phyloP scores from a whole-genome alignment of 2,113 vertebrate genomes.

The Synchiropus splendidus region DNA sequence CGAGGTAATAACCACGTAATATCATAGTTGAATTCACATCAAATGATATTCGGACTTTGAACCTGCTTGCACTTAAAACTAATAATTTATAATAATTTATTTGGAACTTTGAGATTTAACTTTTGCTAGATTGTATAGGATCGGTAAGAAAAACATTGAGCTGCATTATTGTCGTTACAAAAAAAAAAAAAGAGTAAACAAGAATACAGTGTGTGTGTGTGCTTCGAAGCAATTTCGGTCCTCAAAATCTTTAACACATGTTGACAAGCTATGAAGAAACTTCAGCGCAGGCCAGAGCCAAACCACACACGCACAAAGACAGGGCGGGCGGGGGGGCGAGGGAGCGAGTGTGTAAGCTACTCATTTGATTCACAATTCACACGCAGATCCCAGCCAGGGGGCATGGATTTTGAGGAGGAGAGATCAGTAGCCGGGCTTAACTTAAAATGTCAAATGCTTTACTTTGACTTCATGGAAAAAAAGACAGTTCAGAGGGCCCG shows the following conservation, averaged over 20 bases:
- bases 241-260: too few relatives aligned
- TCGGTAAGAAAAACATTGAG: too few relatives aligned
- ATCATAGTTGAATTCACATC: too few relatives aligned
- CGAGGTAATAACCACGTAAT: too few relatives aligned
- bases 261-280: constrained; percentile 1
- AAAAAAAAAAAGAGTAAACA: constrained; percentile 1
- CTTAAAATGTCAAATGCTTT: constrained; percentile 54
- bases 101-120: too few relatives aligned
- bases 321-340: constrained; percentile 9
- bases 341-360: constrained; percentile 38
- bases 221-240: constrained; percentile 10
- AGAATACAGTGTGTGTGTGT: constrained; percentile 22
- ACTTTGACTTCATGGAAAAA: constrained; percentile 52
- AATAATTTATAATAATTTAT: too few relatives aligned
- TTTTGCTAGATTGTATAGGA: too few relatives aligned
- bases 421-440: constrained; percentile 50
- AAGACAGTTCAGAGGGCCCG: constrained; percentile 41
- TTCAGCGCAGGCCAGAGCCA: background rate
- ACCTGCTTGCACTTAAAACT: too few relatives aligned
- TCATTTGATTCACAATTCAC: constrained; percentile 50
- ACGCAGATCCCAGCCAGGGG: constrained; percentile 50
- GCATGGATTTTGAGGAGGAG: constrained; percentile 45
- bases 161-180: too few relatives aligned
- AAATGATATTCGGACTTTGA: too few relatives aligned
- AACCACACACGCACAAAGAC: constrained; percentile 13